Evolutionary conservation across 2,797 vertebrate genomes (phyloP).

Genomic region (Tarsius wallacei): DNA sequence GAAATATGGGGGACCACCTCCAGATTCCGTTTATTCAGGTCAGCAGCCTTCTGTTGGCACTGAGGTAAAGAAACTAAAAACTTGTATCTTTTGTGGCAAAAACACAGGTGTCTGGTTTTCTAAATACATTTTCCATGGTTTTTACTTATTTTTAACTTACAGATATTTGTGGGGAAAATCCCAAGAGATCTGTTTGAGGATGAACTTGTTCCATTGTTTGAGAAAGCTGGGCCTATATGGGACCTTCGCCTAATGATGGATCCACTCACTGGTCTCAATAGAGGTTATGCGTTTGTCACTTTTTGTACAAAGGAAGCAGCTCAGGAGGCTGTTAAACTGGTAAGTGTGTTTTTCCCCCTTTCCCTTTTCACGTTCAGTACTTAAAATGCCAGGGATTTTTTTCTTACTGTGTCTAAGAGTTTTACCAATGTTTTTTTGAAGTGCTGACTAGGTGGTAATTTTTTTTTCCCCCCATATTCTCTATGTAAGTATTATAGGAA

Average conservation of each 20-base stretch:
- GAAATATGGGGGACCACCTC: slow-evolving; percentile 98
- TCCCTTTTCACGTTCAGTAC: background rate
- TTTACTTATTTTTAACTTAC: slow-evolving; percentile 83
- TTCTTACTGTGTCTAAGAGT: background rate
- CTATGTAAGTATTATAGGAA: background rate
- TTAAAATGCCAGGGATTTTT: background rate
- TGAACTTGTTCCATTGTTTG: slow-evolving; percentile 99
- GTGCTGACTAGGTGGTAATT: background rate
- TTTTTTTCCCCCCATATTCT: background rate
- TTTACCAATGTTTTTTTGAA: slow-evolving; percentile 32
- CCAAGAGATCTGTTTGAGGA: slow-evolving; percentile 99
- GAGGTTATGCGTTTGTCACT: slow-evolving; percentile 99
- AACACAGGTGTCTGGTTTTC: slow-evolving; percentile 36
- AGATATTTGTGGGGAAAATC: slow-evolving; percentile 99
- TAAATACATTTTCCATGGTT: slow-evolving; percentile 72
- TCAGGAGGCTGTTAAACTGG: slow-evolving; percentile 99
- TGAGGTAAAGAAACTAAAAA: slow-evolving; percentile 93
- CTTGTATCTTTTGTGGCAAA: slow-evolving; percentile 74
- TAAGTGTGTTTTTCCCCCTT: slow-evolving; percentile 89
- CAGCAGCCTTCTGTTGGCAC: slow-evolving; percentile 96
- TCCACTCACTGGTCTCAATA: slow-evolving; percentile 98
- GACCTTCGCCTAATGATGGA: slow-evolving; percentile 99
- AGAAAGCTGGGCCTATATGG: slow-evolving; percentile 99
- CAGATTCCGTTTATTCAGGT: slow-evolving; percentile 95
- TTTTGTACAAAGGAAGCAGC: slow-evolving; percentile 99